Conservation (phyloP, 2,113 vertebrate genomes). For the Rhineura floridana region DNA sequence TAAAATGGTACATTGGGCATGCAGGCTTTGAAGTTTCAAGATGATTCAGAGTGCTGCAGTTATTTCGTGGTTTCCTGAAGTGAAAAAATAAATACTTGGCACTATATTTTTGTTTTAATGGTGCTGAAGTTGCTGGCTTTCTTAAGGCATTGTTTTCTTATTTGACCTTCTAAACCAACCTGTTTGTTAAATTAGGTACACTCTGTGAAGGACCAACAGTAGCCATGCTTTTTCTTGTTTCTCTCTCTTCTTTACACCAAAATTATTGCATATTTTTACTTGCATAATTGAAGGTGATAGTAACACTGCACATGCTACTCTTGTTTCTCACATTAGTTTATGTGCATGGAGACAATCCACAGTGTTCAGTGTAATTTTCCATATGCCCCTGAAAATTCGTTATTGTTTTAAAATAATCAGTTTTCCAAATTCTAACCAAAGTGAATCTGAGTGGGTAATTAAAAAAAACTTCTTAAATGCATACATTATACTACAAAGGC, state of each 20-base stretch:
- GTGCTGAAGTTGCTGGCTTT: conserved; percentile 53
- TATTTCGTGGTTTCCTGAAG: conserved; percentile 70
- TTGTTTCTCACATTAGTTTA: conserved; percentile 5
- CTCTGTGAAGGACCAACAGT: conserved; percentile 50
- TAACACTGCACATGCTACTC: neutral
- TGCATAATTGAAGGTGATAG: conserved; percentile 2
- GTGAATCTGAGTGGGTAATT: neutral
- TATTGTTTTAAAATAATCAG: neutral
- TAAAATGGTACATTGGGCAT: conserved; percentile 66
- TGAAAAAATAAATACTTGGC: conserved; percentile 67
- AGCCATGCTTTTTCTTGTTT: conserved; percentile 7
- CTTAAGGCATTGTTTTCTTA: conserved; percentile 59
- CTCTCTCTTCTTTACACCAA: conserved; percentile 33
- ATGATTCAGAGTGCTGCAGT: conserved; percentile 61
- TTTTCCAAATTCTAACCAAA: neutral
- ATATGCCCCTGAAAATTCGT: neutral
- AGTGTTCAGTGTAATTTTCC: neutral
- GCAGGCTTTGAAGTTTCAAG: conserved; percentile 69
- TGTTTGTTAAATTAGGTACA: conserved; percentile 59
- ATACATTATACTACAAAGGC: neutral
- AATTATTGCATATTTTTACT: neutral
- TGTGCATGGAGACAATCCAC: neutral
- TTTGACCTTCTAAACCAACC: conserved; percentile 50
- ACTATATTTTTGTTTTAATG: conserved; percentile 46
- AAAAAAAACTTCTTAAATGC: neutral